A percentile compares a stretch with the other conserved stretches of the same genome.
Conservation (phyloP, 2,888 invertebrate species). For the Chrysopilus asiliformis region DNA sequence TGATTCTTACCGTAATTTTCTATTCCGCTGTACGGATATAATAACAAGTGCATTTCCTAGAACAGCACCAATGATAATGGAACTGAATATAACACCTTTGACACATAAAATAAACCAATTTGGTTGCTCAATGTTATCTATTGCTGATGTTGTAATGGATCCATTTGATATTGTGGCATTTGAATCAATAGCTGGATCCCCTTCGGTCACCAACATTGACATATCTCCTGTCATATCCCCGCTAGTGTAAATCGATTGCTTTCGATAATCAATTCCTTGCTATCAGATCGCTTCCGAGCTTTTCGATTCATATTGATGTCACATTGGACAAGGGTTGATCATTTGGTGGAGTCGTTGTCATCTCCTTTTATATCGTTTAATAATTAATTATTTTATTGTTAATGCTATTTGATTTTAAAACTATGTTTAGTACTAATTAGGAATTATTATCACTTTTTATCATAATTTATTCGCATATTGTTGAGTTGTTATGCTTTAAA, state of each 20-base stretch:
- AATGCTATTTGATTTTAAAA: too few relatives aligned
- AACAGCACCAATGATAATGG: conserved; percentile 78
- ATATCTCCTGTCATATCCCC: conserved; percentile 14
- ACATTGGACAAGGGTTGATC: conserved; percentile 5
- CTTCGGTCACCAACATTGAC: conserved; percentile 11
- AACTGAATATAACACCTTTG: conserved; percentile 67
- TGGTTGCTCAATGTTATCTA: conserved; percentile 9
- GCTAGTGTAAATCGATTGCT: not conserved
- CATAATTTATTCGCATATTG: too few relatives aligned
- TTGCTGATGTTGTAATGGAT: conserved; percentile 9
- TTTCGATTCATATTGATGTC: conserved; percentile 5
- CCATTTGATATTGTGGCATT: conserved; percentile 3
- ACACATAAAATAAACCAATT: conserved; percentile 47
- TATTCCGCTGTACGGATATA: conserved; percentile 36
- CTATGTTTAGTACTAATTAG: too few relatives aligned
- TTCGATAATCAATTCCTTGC: conserved; percentile 3
- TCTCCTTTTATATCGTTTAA: too few relatives aligned
- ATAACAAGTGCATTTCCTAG: conserved; percentile 81
- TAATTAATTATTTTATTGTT: too few relatives aligned
- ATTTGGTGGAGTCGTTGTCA: too few relatives aligned
- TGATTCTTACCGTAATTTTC: conserved; percentile 33
- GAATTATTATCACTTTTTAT: too few relatives aligned
- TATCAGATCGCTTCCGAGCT: conserved; percentile 3
- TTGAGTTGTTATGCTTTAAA: too few relatives aligned
- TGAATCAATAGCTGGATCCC: too few relatives aligned